phyloP scores from a whole-genome alignment of 2,888 invertebrate species.

The Plagiodera versicolora region DNA sequence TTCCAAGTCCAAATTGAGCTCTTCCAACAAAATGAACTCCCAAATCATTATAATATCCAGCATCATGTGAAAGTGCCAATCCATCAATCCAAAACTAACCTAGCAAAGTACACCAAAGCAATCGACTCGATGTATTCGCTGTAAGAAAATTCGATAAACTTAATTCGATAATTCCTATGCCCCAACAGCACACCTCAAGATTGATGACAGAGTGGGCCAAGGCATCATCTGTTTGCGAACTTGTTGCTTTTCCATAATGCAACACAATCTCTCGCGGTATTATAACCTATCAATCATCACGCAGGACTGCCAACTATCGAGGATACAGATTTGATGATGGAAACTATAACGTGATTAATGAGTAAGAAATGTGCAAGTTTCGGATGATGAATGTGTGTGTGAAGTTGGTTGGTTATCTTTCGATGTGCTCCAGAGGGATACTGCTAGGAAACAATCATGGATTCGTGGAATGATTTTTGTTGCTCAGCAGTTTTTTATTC shows the following conservation, averaged over 20 bases:
- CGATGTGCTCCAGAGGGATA: too few relatives aligned
- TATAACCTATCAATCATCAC: slow-evolving; percentile 11
- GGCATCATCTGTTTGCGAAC: slow-evolving; percentile 18
- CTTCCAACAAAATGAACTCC: too few relatives aligned
- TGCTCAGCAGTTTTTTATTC: too few relatives aligned
- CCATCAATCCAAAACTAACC: too few relatives aligned
- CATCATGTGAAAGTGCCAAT: too few relatives aligned
- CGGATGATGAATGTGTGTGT: neutral
- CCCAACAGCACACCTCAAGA: slow-evolving; percentile 23
- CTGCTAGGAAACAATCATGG: too few relatives aligned
- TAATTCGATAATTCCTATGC: slow-evolving; percentile 21
- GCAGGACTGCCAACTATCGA: neutral
- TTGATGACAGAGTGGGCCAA: slow-evolving; percentile 20
- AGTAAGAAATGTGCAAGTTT: neutral
- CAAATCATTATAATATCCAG: too few relatives aligned
- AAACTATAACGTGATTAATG: neutral
- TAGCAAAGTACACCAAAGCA: neutral
- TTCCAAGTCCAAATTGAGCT: too few relatives aligned
- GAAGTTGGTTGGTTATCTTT: neutral
- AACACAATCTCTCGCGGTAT: slow-evolving; percentile 1
- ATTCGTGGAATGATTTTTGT: too few relatives aligned
- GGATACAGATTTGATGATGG: neutral
- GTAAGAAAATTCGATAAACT: slow-evolving; percentile 16
- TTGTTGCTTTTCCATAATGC: slow-evolving; percentile 11
- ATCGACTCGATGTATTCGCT: neutral